Percentiles rank a stretch among this genome's conserved stretches.
Evolutionary conservation across 2,888 invertebrate genomes (phyloP).

Genomic region (Villa cingulata): DNA sequence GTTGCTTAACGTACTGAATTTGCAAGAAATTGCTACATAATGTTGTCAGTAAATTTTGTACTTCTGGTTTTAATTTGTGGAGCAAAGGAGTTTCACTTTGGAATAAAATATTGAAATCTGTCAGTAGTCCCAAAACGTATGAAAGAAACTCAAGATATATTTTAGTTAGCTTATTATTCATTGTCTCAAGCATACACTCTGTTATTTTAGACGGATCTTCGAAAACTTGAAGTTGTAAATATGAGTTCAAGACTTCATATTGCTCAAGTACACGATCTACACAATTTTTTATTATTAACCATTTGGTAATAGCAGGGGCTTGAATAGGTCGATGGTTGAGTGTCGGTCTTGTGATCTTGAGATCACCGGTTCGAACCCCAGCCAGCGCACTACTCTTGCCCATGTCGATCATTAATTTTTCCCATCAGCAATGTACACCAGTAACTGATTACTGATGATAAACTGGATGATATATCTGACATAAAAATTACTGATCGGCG

Average conservation of each 20-base stretch:
- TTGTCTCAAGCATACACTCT: neutral
- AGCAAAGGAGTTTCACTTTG: neutral
- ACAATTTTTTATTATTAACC: neutral
- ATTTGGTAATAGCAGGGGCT: neutral
- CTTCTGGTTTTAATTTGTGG: neutral
- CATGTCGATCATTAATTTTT: too few relatives aligned
- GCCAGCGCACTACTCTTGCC: too few relatives aligned
- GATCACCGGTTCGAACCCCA: too few relatives aligned
- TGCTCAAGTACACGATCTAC: conserved; percentile 1
- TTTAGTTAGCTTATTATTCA: neutral
- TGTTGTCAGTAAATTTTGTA: neutral
- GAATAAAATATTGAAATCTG: conserved; percentile 1
- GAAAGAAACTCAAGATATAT: neutral
- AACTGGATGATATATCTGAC: too few relatives aligned
- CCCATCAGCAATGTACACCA: too few relatives aligned
- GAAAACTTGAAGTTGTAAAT: neutral
- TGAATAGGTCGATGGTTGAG: too few relatives aligned
- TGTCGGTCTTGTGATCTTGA: too few relatives aligned
- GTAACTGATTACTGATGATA: too few relatives aligned
- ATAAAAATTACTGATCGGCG: too few relatives aligned
- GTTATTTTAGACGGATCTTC: conserved; percentile 1
- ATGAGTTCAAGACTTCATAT: neutral
- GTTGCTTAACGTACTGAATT: neutral
- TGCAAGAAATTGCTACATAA: neutral
- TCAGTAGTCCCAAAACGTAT: neutral